Conservation (phyloP, 2,113 vertebrate genomes). For the Pelusios castaneus region DNA sequence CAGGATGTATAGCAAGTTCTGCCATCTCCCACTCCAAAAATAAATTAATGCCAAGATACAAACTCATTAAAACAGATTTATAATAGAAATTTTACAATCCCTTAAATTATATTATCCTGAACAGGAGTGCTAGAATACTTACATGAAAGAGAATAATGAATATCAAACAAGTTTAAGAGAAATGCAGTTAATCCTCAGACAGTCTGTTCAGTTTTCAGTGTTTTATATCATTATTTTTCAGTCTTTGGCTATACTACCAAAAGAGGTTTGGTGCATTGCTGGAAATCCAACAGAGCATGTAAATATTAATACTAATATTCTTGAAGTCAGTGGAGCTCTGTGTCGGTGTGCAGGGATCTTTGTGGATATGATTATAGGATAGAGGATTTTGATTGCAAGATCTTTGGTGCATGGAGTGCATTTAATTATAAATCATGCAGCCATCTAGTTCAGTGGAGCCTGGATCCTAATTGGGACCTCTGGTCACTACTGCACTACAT, state of each 20-base stretch:
- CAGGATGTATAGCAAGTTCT: not conserved
- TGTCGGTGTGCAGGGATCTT: not conserved
- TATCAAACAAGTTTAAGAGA: not conserved
- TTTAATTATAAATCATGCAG: not conserved
- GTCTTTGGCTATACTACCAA: not conserved
- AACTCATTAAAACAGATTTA: not conserved
- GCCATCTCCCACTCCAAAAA: not conserved
- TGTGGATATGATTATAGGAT: not conserved
- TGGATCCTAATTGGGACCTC: not conserved
- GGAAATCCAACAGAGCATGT: not conserved
- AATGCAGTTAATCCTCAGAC: not conserved
- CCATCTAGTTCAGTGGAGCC: not conserved
- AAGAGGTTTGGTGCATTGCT: not conserved
- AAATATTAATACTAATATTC: not conserved
- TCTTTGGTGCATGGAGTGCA: not conserved
- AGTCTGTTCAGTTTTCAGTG: not conserved
- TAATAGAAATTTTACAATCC: not conserved
- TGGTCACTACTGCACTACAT: not conserved
- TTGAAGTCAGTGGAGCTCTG: not conserved
- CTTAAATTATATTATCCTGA: conserved; percentile 2
- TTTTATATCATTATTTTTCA: conserved; percentile 3
- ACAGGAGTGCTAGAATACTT: not conserved
- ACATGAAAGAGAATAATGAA: not conserved
- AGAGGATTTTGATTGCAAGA: not conserved
- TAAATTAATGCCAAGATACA: not conserved